These are phyloP conservation scores for Bombus superbus DNA, from an alignment of 1,140 invertebrate species.

Conservation along the genomic window DNA sequence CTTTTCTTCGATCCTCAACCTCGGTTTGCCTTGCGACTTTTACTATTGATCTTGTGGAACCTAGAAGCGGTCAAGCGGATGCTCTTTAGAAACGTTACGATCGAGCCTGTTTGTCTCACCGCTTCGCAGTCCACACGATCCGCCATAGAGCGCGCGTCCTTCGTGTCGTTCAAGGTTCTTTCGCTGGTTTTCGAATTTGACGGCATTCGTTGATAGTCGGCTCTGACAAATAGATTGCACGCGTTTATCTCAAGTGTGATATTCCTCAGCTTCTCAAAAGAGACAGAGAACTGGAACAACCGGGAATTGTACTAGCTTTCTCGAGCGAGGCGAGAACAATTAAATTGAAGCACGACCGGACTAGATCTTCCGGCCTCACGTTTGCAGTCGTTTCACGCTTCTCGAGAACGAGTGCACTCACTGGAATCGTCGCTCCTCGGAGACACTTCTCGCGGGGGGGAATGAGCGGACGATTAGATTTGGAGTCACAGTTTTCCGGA, in stretches of 20 bases:
- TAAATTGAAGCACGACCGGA: constrained; percentile 9
- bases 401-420: constrained; percentile 22
- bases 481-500: constrained; percentile 51
- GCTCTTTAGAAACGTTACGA: neutral
- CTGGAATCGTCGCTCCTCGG: constrained; percentile 9
- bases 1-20: neutral
- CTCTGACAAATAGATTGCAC: too few relatives aligned
- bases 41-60: neutral
- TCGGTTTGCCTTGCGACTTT: neutral
- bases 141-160: neutral
- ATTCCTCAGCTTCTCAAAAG: neutral
- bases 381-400: constrained; percentile 7
- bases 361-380: neutral
- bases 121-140: neutral
- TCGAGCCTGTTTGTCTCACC: neutral
- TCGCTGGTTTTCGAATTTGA: neutral
- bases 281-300: neutral
- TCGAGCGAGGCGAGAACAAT: neutral
- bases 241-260: too few relatives aligned
- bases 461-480: constrained; percentile 58
- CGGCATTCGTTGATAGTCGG: too few relatives aligned
- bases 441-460: constrained; percentile 54
- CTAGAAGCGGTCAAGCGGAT: too few relatives aligned
- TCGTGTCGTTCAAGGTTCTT: neutral
- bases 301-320: neutral